Conservation (phyloP, 2,888 invertebrate species). For the Erpobdella octoculata region DNA sequence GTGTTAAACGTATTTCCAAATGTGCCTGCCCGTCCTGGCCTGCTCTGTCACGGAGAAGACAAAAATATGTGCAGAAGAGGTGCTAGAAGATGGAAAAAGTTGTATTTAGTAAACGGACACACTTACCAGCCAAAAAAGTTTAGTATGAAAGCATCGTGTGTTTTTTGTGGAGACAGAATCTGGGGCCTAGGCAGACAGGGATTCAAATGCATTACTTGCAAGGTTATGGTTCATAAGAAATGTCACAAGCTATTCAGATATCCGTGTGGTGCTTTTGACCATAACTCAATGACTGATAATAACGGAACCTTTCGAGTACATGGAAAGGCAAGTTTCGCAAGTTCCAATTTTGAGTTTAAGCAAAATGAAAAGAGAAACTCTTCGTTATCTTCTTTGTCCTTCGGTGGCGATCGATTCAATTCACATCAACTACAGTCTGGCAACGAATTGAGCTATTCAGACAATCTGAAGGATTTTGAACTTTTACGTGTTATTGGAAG, state of each 20-base stretch:
- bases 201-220: constrained; percentile 97
- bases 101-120: constrained; percentile 96
- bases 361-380: no score
- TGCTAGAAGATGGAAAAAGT: constrained; percentile 92
- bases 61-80: constrained; percentile 93
- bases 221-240: constrained; percentile 95
- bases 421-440: no score
- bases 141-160: constrained; percentile 95
- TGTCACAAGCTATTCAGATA: constrained; percentile 94
- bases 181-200: constrained; percentile 99
- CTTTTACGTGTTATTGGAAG: constrained; percentile 95
- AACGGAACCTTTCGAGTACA: no score
- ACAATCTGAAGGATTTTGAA: constrained; percentile 79
- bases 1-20: constrained; percentile 97
- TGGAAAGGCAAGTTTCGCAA: no score
- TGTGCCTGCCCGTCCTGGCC: constrained; percentile 88
- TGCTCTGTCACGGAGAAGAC: constrained; percentile 72
- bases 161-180: constrained; percentile 93
- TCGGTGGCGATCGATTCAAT: no score
- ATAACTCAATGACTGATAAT: constrained; percentile 40
- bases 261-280: constrained; percentile 60
- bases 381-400: no score
- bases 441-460: no score
- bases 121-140: constrained; percentile 97
- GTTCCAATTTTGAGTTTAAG: no score